Percentiles rank a stretch among this genome's conserved stretches.
Evolutionary conservation across 2,113 vertebrate genomes (phyloP).

Genomic region (Orthonyx spaldingii): DNA sequence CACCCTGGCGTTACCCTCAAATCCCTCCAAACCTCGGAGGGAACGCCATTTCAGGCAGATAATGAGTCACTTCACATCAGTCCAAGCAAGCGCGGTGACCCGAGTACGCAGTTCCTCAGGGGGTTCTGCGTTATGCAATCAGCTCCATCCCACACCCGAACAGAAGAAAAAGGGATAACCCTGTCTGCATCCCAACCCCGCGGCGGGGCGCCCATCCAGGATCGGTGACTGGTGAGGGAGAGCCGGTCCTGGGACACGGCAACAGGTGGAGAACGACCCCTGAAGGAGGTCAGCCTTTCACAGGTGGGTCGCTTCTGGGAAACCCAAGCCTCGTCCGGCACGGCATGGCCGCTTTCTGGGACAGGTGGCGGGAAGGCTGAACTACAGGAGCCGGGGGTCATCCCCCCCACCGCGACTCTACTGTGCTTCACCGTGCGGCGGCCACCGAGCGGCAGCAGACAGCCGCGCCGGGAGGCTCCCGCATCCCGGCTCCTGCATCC

Average conservation of each 20-base stretch:
- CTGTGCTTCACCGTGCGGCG: neutral
- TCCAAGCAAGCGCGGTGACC: neutral
- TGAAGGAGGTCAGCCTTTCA: neutral
- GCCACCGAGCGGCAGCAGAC: neutral
- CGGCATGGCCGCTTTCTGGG: neutral
- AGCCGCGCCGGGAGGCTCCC: neutral
- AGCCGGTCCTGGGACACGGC: neutral
- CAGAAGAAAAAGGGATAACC: neutral
- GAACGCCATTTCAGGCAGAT: neutral
- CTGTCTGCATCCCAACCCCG: accelerated
- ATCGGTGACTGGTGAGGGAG: neutral
- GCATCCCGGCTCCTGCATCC: too few species aligned
- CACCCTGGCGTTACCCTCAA: neutral
- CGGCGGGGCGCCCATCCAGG: accelerated
- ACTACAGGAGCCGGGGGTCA: too few species aligned
- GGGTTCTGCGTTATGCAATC: neutral
- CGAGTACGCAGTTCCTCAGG: neutral
- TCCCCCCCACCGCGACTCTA: accelerated
- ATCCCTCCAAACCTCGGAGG: neutral
- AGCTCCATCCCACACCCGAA: neutral
- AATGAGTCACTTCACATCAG: neutral
- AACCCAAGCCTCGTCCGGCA: too few species aligned
- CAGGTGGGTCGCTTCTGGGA: neutral
- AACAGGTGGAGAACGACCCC: neutral
- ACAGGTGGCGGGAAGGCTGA: neutral